Evolutionary conservation across 2,797 vertebrate genomes (phyloP).

Genomic region (Brachymystax lenok): DNA sequence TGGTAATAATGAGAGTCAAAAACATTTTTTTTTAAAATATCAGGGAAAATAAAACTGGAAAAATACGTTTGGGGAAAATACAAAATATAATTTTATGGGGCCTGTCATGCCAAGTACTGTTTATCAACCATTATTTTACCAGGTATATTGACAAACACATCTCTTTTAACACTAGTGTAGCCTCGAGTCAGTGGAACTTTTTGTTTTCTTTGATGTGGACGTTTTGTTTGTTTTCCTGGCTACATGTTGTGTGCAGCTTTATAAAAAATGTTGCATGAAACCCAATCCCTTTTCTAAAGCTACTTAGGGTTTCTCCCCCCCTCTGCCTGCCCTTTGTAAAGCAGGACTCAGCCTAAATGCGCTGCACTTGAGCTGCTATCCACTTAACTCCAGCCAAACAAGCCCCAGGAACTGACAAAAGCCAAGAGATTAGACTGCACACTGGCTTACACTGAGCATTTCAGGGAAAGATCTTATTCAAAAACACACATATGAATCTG

Average conservation of each 20-base stretch:
- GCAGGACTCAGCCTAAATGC: constrained; percentile 38
- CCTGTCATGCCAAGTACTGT: no score
- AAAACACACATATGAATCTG: background rate
- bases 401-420: constrained; percentile 6
- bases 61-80: no score
- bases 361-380: constrained; percentile 28
- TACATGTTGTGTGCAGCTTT: background rate
- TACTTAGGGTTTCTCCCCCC: constrained; percentile 16
- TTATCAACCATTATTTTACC: no score
- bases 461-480: background rate
- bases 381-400: constrained; percentile 23
- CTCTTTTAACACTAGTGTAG: no score
- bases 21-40: no score
- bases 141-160: no score
- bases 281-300: constrained; percentile 35
- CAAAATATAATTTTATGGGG: no score
- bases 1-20: no score
- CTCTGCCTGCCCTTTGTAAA: constrained; percentile 34
- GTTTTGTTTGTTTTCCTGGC: background rate
- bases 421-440: constrained; percentile 16
- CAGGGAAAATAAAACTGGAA: no score
- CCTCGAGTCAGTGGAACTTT: background rate
- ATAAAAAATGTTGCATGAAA: constrained; percentile 30
- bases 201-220: no score
- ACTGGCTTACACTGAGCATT: constrained; percentile 2